These are phyloP conservation scores for Brachionichthys hirsutus DNA, from an alignment of 2,113 vertebrate genomes.

Conservation along the genomic window DNA sequence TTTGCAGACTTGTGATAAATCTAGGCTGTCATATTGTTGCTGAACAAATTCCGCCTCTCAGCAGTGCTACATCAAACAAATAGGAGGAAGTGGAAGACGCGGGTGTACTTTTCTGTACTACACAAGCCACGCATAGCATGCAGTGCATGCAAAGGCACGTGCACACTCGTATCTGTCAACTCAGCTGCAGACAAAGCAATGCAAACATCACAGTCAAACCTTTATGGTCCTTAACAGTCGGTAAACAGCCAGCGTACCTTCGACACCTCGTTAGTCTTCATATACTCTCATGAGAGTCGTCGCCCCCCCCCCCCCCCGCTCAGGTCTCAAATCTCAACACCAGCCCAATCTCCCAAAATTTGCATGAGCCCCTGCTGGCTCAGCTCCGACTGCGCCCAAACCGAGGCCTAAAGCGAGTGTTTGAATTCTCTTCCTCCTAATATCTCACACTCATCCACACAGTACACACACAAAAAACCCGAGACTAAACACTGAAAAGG, in stretches of 20 bases:
- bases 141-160: background rate
- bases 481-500: too few species aligned
- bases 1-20: slow-evolving; percentile 66
- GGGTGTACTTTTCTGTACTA: slow-evolving; percentile 1
- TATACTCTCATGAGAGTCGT: slow-evolving; percentile 13
- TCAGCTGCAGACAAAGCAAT: slow-evolving; percentile 16
- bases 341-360: background rate
- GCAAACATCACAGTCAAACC: slow-evolving; percentile 8
- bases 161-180: slow-evolving; percentile 1
- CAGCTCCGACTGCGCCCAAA: background rate
- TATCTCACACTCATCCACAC: background rate
- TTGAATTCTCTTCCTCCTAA: too few species aligned
- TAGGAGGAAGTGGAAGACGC: slow-evolving; percentile 15
- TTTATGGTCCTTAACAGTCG: slow-evolving; percentile 6
- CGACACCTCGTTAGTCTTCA: slow-evolving; percentile 52
- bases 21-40: slow-evolving; percentile 53
- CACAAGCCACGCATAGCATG: background rate
- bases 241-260: slow-evolving; percentile 11
- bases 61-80: slow-evolving; percentile 51
- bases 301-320: background rate
- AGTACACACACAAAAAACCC: too few species aligned
- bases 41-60: slow-evolving; percentile 54
- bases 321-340: background rate
- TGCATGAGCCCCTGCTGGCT: background rate
- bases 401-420: background rate